Percentiles rank a stretch among this genome's conserved stretches.
These are phyloP conservation scores for Xylocopa sonorina DNA, from an alignment of 1,140 invertebrate species.

Conservation along the genomic window DNA sequence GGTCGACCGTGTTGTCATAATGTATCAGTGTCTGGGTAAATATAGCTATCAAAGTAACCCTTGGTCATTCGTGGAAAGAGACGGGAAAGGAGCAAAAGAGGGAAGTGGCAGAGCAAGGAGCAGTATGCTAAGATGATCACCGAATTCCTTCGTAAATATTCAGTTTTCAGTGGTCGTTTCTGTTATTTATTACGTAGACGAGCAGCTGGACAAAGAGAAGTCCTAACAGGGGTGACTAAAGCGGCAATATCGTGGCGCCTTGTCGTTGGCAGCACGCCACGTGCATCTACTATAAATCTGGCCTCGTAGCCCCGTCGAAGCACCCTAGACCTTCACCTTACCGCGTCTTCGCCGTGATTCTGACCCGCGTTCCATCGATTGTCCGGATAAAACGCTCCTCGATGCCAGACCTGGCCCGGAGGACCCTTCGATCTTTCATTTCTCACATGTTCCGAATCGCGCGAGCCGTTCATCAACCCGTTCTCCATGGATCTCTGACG, in stretches of 20 bases:
- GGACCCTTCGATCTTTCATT: not conserved
- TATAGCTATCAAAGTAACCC: constrained; percentile 6
- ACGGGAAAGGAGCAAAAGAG: not conserved
- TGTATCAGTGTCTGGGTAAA: not conserved
- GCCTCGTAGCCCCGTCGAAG: constrained; percentile 46
- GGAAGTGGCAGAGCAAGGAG: not conserved
- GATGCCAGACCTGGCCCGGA: too few relatives aligned
- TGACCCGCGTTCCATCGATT: constrained; percentile 23
- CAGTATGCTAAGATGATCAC: constrained; percentile 7
- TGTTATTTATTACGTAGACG: constrained; percentile 59
- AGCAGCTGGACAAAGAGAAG: constrained; percentile 51
- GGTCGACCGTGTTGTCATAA: not conserved
- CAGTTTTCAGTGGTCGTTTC: constrained; percentile 52
- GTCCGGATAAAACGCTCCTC: not conserved
- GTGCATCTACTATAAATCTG: constrained; percentile 67
- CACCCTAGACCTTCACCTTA: constrained; percentile 70
- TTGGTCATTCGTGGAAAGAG: not conserved
- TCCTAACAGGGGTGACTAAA: constrained; percentile 59
- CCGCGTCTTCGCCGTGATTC: constrained; percentile 20
- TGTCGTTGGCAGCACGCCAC: constrained; percentile 64
- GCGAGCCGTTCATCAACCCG: not conserved
- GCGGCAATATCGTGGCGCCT: constrained; percentile 67
- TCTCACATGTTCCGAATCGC: too few relatives aligned
- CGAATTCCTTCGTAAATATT: constrained; percentile 61
- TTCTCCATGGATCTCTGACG: not conserved